Conservation (phyloP, 92 coral and sea anemone genomes). For the Palythoa grandis region DNA sequence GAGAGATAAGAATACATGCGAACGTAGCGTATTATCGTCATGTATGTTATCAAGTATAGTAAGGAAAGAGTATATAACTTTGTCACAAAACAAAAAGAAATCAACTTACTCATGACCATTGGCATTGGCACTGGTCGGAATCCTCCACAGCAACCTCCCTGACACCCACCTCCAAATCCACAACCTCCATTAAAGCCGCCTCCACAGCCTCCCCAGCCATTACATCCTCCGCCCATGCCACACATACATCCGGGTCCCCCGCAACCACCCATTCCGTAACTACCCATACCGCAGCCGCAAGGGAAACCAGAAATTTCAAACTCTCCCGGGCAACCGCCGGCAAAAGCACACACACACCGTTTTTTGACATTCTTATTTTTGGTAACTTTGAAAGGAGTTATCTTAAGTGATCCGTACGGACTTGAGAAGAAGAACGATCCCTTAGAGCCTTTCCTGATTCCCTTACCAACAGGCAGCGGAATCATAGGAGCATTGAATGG, state of each 20-base stretch:
- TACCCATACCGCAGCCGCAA: background rate
- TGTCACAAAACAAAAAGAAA: background rate
- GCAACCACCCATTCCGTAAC: background rate
- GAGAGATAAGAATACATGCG: too few species aligned
- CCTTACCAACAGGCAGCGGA: slow-evolving; percentile 27
- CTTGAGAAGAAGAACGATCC: slow-evolving; percentile 30
- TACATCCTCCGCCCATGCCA: background rate
- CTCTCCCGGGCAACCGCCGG: slow-evolving; percentile 27
- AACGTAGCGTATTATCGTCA: too few species aligned
- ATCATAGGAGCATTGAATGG: background rate
- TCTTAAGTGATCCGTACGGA: slow-evolving; percentile 30
- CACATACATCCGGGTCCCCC: slow-evolving; percentile 1
- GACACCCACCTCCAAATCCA: slow-evolving; percentile 14
- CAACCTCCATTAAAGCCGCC: slow-evolving; percentile 7
- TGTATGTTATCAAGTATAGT: too few species aligned
- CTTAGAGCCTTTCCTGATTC: background rate
- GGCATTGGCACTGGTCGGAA: slow-evolving; percentile 15
- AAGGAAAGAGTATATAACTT: background rate
- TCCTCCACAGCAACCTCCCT: slow-evolving; percentile 23
- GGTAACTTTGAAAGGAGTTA: slow-evolving; percentile 20
- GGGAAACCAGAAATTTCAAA: slow-evolving; percentile 15
- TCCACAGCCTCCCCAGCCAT: slow-evolving; percentile 8
- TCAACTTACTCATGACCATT: slow-evolving; percentile 30
- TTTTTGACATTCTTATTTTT: background rate
- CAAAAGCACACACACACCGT: slow-evolving; percentile 32